Percentiles rank a stretch among this genome's conserved stretches.
Evolutionary conservation across 2,888 invertebrate genomes (phyloP).

Genomic region (Vannuccia rotundouncinata): DNA sequence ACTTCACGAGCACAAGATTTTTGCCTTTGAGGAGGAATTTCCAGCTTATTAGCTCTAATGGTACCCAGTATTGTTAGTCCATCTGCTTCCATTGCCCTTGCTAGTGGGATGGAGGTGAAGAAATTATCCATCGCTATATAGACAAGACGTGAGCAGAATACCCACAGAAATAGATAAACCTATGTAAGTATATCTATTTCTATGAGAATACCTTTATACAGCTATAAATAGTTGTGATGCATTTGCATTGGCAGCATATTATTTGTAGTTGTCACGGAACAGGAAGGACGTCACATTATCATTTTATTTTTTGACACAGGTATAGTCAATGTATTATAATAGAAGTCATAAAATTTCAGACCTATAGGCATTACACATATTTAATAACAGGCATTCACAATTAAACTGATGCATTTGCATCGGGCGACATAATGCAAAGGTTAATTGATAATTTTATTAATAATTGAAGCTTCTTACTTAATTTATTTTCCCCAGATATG

Average conservation of each 20-base stretch:
- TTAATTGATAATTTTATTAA: too few relatives aligned
- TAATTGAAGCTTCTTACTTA: too few relatives aligned
- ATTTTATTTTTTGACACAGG: conserved; percentile 26
- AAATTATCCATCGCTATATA: too few relatives aligned
- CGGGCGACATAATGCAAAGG: conserved; percentile 2
- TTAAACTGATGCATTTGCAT: conserved; percentile 20
- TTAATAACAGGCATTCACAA: conserved; percentile 12
- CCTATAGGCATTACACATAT: conserved; percentile 16
- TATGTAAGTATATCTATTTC: too few relatives aligned
- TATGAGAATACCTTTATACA: background rate
- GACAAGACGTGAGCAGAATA: conserved; percentile 13
- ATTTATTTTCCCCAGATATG: too few relatives aligned
- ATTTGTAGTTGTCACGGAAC: conserved; percentile 19
- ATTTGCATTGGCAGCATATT: conserved; percentile 7
- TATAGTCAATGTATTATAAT: background rate
- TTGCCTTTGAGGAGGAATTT: too few relatives aligned
- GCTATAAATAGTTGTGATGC: background rate
- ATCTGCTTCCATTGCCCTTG: too few relatives aligned
- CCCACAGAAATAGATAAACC: too few relatives aligned
- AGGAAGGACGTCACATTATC: conserved; percentile 21
- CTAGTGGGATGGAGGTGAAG: background rate
- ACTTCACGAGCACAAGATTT: too few relatives aligned
- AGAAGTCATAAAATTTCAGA: conserved; percentile 13
- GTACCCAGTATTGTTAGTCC: too few relatives aligned
- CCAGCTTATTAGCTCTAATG: too few relatives aligned